Evolutionary conservation across 2,888 invertebrate genomes (phyloP).

Genomic region (Falcaria lacertinaria): DNA sequence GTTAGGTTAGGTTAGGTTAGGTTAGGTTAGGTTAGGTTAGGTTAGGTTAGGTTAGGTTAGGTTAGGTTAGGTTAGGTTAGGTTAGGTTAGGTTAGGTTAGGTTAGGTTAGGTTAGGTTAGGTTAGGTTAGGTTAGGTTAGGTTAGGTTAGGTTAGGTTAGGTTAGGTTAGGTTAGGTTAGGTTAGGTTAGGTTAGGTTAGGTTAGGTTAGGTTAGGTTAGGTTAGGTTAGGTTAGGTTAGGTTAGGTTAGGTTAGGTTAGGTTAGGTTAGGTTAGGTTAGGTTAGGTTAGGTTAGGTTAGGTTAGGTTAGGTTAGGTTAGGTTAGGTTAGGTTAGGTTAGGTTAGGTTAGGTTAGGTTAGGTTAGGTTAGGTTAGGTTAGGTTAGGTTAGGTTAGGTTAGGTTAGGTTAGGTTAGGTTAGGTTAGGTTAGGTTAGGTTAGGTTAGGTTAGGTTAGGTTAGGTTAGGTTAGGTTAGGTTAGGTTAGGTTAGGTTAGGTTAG

Average conservation of each 20-base stretch:
- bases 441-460: constrained; percentile 15
- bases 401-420: constrained; percentile 15
- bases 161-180: constrained; percentile 17
- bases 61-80: constrained; percentile 17
- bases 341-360: constrained; percentile 15
- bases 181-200: constrained; percentile 16
- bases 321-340: constrained; percentile 17
- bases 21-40: constrained; percentile 15
- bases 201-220: constrained; percentile 17
- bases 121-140: constrained; percentile 18
- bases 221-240: constrained; percentile 15
- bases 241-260: constrained; percentile 13
- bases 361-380: constrained; percentile 18
- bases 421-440: constrained; percentile 15
- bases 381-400: constrained; percentile 16
- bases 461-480: constrained; percentile 14
- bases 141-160: constrained; percentile 18
- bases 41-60: constrained; percentile 16
- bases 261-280: constrained; percentile 12
- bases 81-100: constrained; percentile 11
- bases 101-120: constrained; percentile 15
- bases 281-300: constrained; percentile 16
- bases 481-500: constrained; percentile 15
- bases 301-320: constrained; percentile 18
- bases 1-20: constrained; percentile 11